Evolutionary conservation across 2,113 vertebrate genomes (phyloP).

Genomic region (Thunnus thynnus): DNA sequence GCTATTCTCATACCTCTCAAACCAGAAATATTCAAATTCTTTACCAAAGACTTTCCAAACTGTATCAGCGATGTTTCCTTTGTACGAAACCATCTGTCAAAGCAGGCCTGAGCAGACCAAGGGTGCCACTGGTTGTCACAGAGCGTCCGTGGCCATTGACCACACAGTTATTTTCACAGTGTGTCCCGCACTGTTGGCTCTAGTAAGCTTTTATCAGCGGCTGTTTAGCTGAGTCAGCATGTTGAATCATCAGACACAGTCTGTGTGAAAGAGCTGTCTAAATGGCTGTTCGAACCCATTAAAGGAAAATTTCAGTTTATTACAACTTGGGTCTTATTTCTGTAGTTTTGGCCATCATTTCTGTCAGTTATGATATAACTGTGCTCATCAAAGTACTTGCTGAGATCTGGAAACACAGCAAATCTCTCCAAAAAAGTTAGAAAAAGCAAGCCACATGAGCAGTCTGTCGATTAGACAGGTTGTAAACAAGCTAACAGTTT

Average conservation of each 20-base stretch:
- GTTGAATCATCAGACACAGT: background rate
- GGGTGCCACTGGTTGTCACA: background rate
- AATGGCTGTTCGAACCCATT: background rate
- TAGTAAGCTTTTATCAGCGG: background rate
- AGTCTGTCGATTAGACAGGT: rapidly evolving
- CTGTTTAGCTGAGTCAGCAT: conserved; percentile 1
- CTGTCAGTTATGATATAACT: background rate
- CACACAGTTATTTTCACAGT: background rate
- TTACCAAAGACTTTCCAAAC: conserved; percentile 1
- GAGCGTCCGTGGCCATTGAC: background rate
- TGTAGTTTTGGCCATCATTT: background rate
- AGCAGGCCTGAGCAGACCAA: background rate
- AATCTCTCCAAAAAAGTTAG: background rate
- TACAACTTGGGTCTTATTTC: background rate
- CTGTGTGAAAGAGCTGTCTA: background rate
- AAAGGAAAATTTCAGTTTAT: background rate
- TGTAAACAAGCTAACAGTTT: conserved; percentile 3
- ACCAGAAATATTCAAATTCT: conserved; percentile 6
- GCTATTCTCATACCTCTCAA: background rate
- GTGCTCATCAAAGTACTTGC: background rate
- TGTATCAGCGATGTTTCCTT: conserved; percentile 7
- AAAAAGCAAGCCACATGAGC: background rate
- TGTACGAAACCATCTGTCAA: conserved; percentile 1
- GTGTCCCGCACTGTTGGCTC: background rate
- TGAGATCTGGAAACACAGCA: background rate